Base-by-base conservation (phyloP, 2,888 invertebrate genomes). In the Dicranocentrus wangi region DNA sequence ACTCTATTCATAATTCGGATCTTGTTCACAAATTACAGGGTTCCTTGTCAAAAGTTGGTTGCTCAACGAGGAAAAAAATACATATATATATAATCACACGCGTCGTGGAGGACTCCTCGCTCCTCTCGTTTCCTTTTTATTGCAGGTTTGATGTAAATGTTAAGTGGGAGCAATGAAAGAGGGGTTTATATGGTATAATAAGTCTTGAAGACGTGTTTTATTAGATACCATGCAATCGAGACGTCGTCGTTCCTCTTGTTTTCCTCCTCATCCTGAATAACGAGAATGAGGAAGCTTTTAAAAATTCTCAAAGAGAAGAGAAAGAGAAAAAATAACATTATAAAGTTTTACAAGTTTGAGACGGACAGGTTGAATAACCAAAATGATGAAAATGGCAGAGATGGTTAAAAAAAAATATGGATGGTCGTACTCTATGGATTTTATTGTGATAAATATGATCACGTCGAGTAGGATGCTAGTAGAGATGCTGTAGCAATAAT, bases 21-120 rank as follows among this genome's bases (percentile, higher is more conserved):
- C 76, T 60, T 76, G 76, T 76, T 76, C 75, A 66, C 66, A 75
- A 73, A 73, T 75, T 75, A 66, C 75, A 75, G 76, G 76, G 76
- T 76, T 68, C 60, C 60, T 68, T 25, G 43, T 65, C 43, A 65
- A 65, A 60, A 42, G 42, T 43, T 65, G 32, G 32, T 39, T 61
- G 5, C n/a, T 55, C 55, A 58, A 66, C 27, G 19, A 65, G 42
- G n/a, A 39, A 66, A 66, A 73, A 73, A 73, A n/a, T n/a, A n/a
- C n/a, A n/a, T n/a, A n/a, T n/a, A n/a, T n/a, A n/a, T n/a, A n/a
- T n/a, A n/a, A n/a, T n/a, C 23, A 55, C 65, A 75, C 66, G 27
- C 66, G 75, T n/a, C 55, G 55, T 43, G 19, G 43, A 47, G 28
- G 13, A 28, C 47, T 47, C 21, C 60, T 60, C 55, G 23, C 55